Conservation (phyloP, 2,888 invertebrate species). For the Beris morrisii region DNA sequence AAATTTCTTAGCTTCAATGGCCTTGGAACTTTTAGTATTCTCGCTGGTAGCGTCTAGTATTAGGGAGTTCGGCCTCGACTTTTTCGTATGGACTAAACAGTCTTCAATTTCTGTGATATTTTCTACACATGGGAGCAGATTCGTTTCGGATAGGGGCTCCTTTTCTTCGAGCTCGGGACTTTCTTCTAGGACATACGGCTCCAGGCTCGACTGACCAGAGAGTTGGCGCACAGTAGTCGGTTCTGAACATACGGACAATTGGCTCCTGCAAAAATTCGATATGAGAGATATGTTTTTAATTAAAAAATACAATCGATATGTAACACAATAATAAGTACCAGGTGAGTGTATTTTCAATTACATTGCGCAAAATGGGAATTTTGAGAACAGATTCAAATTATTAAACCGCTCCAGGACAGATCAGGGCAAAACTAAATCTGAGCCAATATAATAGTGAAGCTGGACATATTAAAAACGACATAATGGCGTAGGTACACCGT, state of each 20-base stretch:
- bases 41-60: slow-evolving; percentile 41
- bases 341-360: no score
- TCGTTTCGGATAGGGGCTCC: slow-evolving; percentile 20
- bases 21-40: slow-evolving; percentile 35
- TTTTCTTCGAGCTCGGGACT: slow-evolving; percentile 42
- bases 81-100: slow-evolving; percentile 41
- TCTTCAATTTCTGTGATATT: slow-evolving; percentile 16
- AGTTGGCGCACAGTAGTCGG: slow-evolving; percentile 50
- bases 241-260: slow-evolving; percentile 55
- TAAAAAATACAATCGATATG: no score
- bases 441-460: no score
- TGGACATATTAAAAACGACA: no score
- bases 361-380: no score
- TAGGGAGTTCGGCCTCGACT: slow-evolving; percentile 50
- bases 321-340: no score
- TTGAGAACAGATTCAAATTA: no score
- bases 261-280: slow-evolving; percentile 44
- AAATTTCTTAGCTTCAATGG: slow-evolving; percentile 38
- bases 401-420: no score
- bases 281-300: no score
- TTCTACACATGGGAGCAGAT: not conserved
- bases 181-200: slow-evolving; percentile 55
- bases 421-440: no score
- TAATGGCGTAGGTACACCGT: no score
- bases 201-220: slow-evolving; percentile 55